A percentile compares a stretch with the other conserved stretches of the same genome.
Conservation (phyloP, 2,797 vertebrate genomes). For the Acanthurus lineatus region DNA sequence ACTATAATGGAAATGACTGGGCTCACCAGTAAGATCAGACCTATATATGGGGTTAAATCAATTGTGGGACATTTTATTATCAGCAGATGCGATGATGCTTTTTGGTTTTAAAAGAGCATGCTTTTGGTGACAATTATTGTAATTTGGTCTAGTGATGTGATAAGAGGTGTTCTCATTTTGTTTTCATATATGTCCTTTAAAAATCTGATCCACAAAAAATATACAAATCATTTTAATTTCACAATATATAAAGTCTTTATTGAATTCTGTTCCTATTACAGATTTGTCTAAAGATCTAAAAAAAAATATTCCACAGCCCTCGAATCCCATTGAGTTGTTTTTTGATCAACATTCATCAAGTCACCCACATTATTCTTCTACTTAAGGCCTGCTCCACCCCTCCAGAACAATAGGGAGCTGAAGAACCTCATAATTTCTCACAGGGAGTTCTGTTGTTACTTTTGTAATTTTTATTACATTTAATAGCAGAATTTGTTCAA, state of each 20-base stretch:
- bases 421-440: background rate
- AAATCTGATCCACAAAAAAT: background rate
- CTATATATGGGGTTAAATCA: background rate
- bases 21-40: background rate
- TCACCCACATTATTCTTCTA: background rate
- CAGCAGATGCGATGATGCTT: background rate
- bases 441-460: background rate
- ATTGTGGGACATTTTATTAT: background rate
- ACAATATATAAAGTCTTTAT: background rate
- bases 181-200: conserved; percentile 3
- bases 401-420: background rate
- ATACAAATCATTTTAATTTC: background rate
- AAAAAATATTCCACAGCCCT: background rate
- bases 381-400: background rate
- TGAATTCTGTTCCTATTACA: too few species aligned
- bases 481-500: background rate
- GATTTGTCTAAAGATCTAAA: too few species aligned
- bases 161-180: background rate
- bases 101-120: background rate
- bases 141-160: background rate
- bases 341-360: background rate
- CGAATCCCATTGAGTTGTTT: background rate
- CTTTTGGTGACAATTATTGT: background rate
- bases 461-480: background rate
- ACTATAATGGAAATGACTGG: background rate